Percentiles rank a stretch among this genome's conserved stretches.
phyloP scores from a whole-genome alignment of 1,140 invertebrate genomes.

The Temnothorax longispinosus region DNA sequence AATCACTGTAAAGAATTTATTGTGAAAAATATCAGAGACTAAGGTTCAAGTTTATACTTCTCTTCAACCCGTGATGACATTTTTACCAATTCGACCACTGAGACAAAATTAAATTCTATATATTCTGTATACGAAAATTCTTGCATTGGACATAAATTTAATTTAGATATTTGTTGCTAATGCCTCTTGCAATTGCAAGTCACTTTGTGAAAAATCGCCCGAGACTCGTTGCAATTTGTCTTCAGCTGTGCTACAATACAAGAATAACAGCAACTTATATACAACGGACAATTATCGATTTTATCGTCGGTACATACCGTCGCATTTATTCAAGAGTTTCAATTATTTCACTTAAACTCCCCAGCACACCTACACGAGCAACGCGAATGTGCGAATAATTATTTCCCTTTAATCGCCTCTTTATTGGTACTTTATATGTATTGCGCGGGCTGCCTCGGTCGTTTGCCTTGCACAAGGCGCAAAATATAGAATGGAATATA shows the following conservation, averaged over 20 bases:
- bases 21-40: too few relatives aligned
- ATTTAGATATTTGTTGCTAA: neutral
- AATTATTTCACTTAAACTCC: neutral
- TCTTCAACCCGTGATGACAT: too few relatives aligned
- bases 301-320: neutral
- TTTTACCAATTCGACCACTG: too few relatives aligned
- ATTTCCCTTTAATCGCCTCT: conserved; percentile 26
- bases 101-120: neutral
- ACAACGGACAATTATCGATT: conserved; percentile 6
- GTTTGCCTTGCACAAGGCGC: neutral
- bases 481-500: conserved; percentile 14
- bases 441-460: neutral
- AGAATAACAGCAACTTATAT: neutral
- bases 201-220: neutral
- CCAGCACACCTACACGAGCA: neutral
- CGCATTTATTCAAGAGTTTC: conserved; percentile 18
- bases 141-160: neutral
- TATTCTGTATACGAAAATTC: neutral
- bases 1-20: too few relatives aligned
- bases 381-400: conserved; percentile 25
- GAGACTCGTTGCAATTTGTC: neutral
- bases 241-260: neutral
- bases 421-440: conserved; percentile 35
- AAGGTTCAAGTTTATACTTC: too few relatives aligned
- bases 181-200: neutral